Evolutionary conservation across 2,113 vertebrate species (phyloP).

Genomic region (Corythornis madagascariensis): DNA sequence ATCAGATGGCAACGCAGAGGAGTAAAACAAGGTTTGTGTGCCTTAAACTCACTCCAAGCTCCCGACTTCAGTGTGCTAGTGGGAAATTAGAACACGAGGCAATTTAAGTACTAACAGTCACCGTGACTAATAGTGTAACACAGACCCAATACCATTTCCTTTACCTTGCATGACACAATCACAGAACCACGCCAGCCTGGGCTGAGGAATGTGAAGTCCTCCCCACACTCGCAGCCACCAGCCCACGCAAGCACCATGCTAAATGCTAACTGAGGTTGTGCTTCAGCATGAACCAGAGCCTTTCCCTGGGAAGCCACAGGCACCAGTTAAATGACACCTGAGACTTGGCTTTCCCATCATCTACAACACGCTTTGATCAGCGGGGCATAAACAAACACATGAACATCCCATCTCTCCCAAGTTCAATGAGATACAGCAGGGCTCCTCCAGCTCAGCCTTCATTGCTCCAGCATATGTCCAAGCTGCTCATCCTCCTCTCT

Average conservation of each 20-base stretch:
- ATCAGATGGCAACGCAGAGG: background rate
- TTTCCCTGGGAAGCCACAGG: background rate
- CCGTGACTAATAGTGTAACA: background rate
- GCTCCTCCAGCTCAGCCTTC: background rate
- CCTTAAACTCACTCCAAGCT: background rate
- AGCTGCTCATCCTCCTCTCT: background rate
- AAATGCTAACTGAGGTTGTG: background rate
- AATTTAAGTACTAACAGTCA: background rate
- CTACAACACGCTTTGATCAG: background rate
- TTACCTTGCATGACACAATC: background rate
- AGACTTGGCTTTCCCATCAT: background rate
- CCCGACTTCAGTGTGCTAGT: background rate
- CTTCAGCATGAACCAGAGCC: background rate
- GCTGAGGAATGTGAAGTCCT: background rate
- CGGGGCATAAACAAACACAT: background rate
- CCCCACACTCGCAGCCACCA: rapidly evolving
- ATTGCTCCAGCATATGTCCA: background rate
- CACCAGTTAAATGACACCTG: background rate
- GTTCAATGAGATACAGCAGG: background rate
- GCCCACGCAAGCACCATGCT: background rate
- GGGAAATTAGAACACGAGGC: background rate
- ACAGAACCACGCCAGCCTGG: background rate
- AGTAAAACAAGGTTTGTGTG: background rate
- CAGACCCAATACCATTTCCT: background rate
- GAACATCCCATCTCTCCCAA: background rate